phyloP scores from a whole-genome alignment of 2,888 invertebrate species.

The Zaprionus obscuricornis region DNA sequence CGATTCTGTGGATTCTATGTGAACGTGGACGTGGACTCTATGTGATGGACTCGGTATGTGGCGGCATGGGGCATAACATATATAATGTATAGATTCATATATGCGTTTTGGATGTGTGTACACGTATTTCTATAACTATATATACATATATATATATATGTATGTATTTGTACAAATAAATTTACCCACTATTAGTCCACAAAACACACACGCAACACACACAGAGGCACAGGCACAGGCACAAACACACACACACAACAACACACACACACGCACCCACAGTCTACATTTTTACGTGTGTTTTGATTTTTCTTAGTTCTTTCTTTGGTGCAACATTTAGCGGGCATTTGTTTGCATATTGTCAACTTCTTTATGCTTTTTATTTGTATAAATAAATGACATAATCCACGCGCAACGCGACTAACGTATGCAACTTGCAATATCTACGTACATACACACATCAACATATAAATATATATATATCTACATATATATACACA shows the following conservation, averaged over 20 bases:
- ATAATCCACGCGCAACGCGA: slow-evolving; percentile 66
- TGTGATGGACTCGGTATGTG: not conserved
- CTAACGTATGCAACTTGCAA: slow-evolving; percentile 59
- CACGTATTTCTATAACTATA: slow-evolving; percentile 23
- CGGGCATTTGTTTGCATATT: slow-evolving; percentile 47
- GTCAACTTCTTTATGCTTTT: slow-evolving; percentile 53
- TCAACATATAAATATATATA: slow-evolving; percentile 18
- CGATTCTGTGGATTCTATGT: slow-evolving; percentile 12
- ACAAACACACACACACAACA: slow-evolving; percentile 36
- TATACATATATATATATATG: slow-evolving; percentile 29
- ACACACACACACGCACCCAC: slow-evolving; percentile 36
- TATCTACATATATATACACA: slow-evolving; percentile 26
- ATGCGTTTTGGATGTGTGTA: slow-evolving; percentile 12
- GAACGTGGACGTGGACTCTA: slow-evolving; percentile 9
- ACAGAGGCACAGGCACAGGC: slow-evolving; percentile 49
- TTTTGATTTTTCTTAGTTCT: slow-evolving; percentile 51
- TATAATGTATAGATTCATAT: too few species aligned
- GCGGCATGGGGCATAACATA: slow-evolving; percentile 33
- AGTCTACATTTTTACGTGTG: slow-evolving; percentile 71
- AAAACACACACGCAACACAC: slow-evolving; percentile 57
- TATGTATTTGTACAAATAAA: slow-evolving; percentile 30
- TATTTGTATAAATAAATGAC: slow-evolving; percentile 75
- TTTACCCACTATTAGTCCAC: slow-evolving; percentile 47
- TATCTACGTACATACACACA: slow-evolving; percentile 33
- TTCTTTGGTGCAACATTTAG: slow-evolving; percentile 61